A percentile compares a stretch with the other conserved stretches of the same genome.
Evolutionary conservation across 2,888 invertebrate genomes (phyloP).

Genomic region (Lochmaea capreae): DNA sequence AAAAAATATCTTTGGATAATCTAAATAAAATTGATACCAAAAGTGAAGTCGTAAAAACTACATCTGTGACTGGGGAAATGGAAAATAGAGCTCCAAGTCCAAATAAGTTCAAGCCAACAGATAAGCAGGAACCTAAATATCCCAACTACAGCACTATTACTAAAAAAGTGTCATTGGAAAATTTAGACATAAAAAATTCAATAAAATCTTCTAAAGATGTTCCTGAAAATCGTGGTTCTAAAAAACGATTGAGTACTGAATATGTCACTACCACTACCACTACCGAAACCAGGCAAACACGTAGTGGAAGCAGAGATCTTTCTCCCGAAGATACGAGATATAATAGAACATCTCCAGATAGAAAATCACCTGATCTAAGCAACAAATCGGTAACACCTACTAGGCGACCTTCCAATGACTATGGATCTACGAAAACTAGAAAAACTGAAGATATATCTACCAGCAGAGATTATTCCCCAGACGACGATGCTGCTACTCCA

Average conservation of each 20-base stretch:
- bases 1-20: conserved; percentile 25
- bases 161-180: conserved; percentile 25
- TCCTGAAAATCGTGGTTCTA: not conserved
- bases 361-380: conserved; percentile 39
- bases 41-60: not conserved
- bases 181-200: conserved; percentile 18
- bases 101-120: not conserved
- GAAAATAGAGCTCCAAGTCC: not conserved
- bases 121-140: not conserved
- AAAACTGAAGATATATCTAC: conserved; percentile 42
- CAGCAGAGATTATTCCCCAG: conserved; percentile 43
- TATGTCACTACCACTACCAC: not conserved
- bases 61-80: too few species aligned
- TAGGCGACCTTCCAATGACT: conserved; percentile 51
- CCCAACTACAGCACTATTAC: conserved; percentile 19
- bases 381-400: conserved; percentile 49
- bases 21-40: conserved; percentile 9
- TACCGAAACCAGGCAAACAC: not conserved
- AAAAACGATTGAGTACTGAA: not conserved
- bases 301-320: not conserved
- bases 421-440: conserved; percentile 41
- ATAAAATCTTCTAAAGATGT: conserved; percentile 34
- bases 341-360: conserved; percentile 38
- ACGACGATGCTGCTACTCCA: conserved; percentile 54
- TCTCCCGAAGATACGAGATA: not conserved